phyloP scores from a whole-genome alignment of 2,888 invertebrate genomes.

The Agrotis ipsilon region DNA sequence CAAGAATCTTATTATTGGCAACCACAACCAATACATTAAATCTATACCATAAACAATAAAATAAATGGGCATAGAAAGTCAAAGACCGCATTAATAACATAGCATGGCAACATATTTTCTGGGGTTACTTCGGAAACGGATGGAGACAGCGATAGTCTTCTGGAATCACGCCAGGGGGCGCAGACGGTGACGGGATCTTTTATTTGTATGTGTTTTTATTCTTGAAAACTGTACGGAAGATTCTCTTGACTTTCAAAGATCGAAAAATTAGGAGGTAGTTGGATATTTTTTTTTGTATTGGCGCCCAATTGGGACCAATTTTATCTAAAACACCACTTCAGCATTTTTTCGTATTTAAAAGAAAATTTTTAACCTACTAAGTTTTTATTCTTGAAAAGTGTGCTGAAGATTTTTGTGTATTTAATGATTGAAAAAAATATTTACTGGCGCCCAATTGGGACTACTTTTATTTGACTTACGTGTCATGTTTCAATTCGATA shows the following conservation, averaged over 20 bases:
- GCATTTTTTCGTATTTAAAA: too few species aligned
- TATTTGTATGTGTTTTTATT: slow-evolving; percentile 60
- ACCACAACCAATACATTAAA: slow-evolving; percentile 31
- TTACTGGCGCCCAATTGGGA: too few species aligned
- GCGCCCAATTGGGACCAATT: slow-evolving; percentile 49
- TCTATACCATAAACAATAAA: slow-evolving; percentile 31
- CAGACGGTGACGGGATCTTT: slow-evolving; percentile 58
- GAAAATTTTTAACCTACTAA: too few species aligned
- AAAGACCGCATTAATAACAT: slow-evolving; percentile 75
- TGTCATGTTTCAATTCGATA: too few species aligned
- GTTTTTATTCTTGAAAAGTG: too few species aligned
- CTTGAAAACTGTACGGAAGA: slow-evolving; percentile 31
- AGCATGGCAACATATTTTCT: slow-evolving; percentile 76
- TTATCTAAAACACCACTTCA: too few species aligned
- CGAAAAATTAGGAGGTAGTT: slow-evolving; percentile 6
- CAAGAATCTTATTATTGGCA: slow-evolving; percentile 21
- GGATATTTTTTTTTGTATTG: slow-evolving; percentile 19
- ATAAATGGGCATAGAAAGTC: slow-evolving; percentile 60
- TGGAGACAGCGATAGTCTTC: slow-evolving; percentile 72
- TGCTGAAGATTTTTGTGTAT: too few species aligned
- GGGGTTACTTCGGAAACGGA: slow-evolving; percentile 78
- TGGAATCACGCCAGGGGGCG: slow-evolving; percentile 66
- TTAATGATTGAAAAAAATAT: too few species aligned
- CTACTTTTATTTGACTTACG: too few species aligned
- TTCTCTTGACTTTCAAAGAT: background rate